Base-by-base conservation (phyloP, 1,140 invertebrate genomes). In the Pseudomyrmex sp. region DNA sequence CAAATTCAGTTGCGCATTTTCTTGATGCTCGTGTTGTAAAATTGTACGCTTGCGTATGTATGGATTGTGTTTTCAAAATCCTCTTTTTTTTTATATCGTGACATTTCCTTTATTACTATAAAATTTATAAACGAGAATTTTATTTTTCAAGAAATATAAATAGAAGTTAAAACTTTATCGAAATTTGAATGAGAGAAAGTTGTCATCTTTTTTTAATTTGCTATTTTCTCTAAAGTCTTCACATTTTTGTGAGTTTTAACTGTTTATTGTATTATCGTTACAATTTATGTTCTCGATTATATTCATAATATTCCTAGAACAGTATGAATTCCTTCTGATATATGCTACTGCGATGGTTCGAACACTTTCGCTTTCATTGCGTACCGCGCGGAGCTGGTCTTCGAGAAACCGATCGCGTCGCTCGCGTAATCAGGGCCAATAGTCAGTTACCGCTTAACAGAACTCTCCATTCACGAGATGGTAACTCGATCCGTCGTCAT, bases 391-490 rank as follows among this genome's bases (percentile, higher is more conserved):
- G 5, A 35, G 35, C 35, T 35, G 59, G 2, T 7, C 44, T 13
- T 59, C 10, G 20, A 18, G 20, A 12, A 59, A 59, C n/a, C 44
- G 7, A 44, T 35, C 52, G 69, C n/a, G 23, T n/a, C 23, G 52
- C 50, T 18, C 50, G 5, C 35, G 63, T 23, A 63, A 79, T 79
- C 54, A 44, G 4, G 15, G 52, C 76, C 5, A 58, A 69, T 69
- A 20, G 46, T 48, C 8, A 15, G 5, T 46, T n/a, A 3, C 23
- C 26, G 35, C 44, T 66, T 15, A 46, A 26, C 18, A 69, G 35
- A 68, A 68, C n/a, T 0, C 35, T 77, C 52, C 63, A 48, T 79
- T 79, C 75, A 48, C 10, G 54, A 26, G 65, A 18, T 7, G 10
- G 20, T 58, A 79, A 70, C 20, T n/a, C 7, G 65, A 58, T 18